Conservation (phyloP, 2,113 vertebrate species). For the Equus przewalskii region DNA sequence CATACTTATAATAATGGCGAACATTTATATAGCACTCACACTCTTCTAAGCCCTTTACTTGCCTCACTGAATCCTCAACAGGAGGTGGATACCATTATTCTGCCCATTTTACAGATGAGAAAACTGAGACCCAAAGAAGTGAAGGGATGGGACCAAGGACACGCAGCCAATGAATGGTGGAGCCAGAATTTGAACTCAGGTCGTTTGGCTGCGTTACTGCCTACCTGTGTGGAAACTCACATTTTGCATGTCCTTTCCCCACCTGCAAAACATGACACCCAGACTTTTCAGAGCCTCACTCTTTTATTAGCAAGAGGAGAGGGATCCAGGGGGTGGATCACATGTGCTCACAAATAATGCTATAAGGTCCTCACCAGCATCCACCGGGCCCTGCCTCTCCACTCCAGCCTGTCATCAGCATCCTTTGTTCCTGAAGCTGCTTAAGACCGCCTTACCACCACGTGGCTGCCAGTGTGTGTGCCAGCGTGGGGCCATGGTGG, state of each 20-base stretch:
- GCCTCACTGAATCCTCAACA: neutral
- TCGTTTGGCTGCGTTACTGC: neutral
- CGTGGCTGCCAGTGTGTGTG: neutral
- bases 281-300: neutral
- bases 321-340: neutral
- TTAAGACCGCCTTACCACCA: neutral
- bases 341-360: neutral
- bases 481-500: neutral
- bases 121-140: neutral
- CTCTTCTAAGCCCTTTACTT: neutral
- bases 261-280: neutral
- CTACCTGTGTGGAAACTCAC: neutral
- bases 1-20: neutral
- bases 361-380: neutral
- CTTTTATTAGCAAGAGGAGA: neutral
- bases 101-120: neutral
- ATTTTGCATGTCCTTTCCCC: neutral
- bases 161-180: neutral
- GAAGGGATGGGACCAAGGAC: neutral
- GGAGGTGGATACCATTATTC: neutral
- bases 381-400: neutral
- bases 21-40: neutral
- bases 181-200: neutral
- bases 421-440: neutral
- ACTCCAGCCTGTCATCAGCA: neutral